Conservation (phyloP, 1,140 invertebrate species). For the Neodiprion pinetum region DNA sequence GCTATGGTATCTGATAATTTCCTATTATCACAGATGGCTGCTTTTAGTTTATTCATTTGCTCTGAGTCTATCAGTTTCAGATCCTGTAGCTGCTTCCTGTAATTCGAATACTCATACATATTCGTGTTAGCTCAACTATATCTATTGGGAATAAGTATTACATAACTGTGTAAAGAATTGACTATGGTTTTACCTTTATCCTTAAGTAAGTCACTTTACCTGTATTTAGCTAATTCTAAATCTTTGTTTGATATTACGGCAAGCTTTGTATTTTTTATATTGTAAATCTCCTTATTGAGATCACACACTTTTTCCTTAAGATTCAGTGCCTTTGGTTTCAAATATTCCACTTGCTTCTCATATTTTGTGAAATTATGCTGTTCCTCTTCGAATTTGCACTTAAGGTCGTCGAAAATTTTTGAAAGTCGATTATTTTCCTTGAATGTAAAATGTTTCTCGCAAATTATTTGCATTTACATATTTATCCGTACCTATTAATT, state of each 20-base stretch:
- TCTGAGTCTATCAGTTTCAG: background rate
- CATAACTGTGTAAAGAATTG: too few relatives aligned
- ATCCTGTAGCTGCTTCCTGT: slow-evolving; percentile 1
- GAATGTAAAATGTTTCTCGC: background rate
- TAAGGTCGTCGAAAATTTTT: background rate
- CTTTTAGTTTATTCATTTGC: background rate
- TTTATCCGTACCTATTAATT: too few relatives aligned
- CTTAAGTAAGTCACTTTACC: background rate
- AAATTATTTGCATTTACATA: background rate
- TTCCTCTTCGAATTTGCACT: background rate
- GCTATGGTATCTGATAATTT: background rate
- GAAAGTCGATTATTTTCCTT: background rate
- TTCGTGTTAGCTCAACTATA: background rate
- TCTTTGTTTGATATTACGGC: background rate
- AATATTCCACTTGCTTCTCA: background rate
- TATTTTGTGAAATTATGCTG: background rate
- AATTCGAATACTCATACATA: background rate
- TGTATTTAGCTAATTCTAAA: background rate
- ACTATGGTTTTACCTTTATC: too few relatives aligned
- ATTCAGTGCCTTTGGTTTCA: background rate
- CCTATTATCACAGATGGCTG: background rate
- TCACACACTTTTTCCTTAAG: background rate
- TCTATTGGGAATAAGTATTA: too few relatives aligned
- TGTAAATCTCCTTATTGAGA: background rate
- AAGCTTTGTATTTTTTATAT: background rate